phyloP scores from a whole-genome alignment of 2,113 vertebrate species.

The Symphodus melops region DNA sequence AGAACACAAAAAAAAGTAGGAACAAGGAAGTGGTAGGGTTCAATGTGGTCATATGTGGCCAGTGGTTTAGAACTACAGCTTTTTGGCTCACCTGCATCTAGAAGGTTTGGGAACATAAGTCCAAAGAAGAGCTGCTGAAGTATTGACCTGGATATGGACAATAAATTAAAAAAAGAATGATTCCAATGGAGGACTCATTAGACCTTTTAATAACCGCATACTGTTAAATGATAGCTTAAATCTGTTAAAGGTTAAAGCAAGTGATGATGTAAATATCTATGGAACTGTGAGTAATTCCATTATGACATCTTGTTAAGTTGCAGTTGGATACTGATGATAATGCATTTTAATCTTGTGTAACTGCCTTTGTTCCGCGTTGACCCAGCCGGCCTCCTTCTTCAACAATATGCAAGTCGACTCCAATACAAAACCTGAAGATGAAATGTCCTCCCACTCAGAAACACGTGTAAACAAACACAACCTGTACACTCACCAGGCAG shows the following conservation, averaged over 20 bases:
- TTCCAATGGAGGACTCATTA: conserved; percentile 33
- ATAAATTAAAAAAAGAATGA: conserved; percentile 36
- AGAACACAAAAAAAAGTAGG: not conserved
- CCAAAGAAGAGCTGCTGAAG: conserved; percentile 93
- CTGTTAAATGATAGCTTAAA: conserved; percentile 24
- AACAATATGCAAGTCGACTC: conserved; percentile 35
- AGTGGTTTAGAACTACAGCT: not conserved
- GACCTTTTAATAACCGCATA: conserved; percentile 18
- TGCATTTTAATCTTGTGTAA: conserved; percentile 48
- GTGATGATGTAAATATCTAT: conserved; percentile 49
- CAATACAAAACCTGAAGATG: conserved; percentile 28
- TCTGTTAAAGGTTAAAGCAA: conserved; percentile 28
- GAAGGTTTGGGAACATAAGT: conserved; percentile 89
- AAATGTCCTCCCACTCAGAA: conserved; percentile 42
- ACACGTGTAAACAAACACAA: conserved; percentile 16
- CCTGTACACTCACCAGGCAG: conserved; percentile 90
- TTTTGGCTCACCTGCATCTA: conserved; percentile 89
- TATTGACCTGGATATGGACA: conserved; percentile 87
- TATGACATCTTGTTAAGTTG: conserved; percentile 35
- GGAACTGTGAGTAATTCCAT: conserved; percentile 27
- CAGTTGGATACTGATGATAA: conserved; percentile 33
- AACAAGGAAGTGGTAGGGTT: not conserved
- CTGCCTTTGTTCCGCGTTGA: conserved; percentile 39
- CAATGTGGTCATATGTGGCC: not conserved
- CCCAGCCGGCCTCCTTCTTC: conserved; percentile 22